These are phyloP conservation scores for Camponotus vicinus DNA, from an alignment of 1,140 invertebrate genomes.

Conservation along the genomic window DNA sequence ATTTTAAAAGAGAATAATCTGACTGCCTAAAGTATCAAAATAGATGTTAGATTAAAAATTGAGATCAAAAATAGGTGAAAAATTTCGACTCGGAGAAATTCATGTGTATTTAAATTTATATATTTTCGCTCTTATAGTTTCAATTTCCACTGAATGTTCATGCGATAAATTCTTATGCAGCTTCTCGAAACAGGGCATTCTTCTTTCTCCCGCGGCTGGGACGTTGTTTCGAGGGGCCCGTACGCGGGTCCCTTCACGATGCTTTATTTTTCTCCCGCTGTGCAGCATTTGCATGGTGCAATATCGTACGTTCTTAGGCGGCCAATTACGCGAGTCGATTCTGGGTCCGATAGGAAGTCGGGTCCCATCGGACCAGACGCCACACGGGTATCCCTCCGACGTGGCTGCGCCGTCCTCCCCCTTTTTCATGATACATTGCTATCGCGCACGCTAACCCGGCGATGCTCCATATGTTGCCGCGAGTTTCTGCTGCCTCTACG, in stretches of 20 bases:
- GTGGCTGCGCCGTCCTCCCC: constrained; percentile 54
- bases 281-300: constrained; percentile 85
- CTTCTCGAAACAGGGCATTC: constrained; percentile 17
- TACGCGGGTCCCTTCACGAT: constrained; percentile 39
- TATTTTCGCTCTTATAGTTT: constrained; percentile 15
- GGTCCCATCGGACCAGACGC: constrained; percentile 75
- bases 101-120: not conserved
- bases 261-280: constrained; percentile 77
- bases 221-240: constrained; percentile 55
- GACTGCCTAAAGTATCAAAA: too few relatives aligned
- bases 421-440: constrained; percentile 84
- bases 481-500: constrained; percentile 25
- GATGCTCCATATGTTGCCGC: constrained; percentile 79
- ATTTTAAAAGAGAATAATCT: too few relatives aligned
- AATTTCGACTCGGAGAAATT: too few relatives aligned
- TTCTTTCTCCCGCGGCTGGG: constrained; percentile 16
- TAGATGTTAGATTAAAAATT: too few relatives aligned
- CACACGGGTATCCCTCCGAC: constrained; percentile 74
- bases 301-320: constrained; percentile 86
- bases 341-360: constrained; percentile 81
- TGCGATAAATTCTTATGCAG: constrained; percentile 29
- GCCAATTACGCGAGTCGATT: constrained; percentile 86
- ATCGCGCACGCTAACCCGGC: constrained; percentile 81
- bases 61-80: too few relatives aligned
- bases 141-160: not conserved